Percentiles rank a stretch among this genome's conserved stretches.
Evolutionary conservation across 2,797 vertebrate genomes (phyloP).

Genomic region (Rhinoraja longicauda): DNA sequence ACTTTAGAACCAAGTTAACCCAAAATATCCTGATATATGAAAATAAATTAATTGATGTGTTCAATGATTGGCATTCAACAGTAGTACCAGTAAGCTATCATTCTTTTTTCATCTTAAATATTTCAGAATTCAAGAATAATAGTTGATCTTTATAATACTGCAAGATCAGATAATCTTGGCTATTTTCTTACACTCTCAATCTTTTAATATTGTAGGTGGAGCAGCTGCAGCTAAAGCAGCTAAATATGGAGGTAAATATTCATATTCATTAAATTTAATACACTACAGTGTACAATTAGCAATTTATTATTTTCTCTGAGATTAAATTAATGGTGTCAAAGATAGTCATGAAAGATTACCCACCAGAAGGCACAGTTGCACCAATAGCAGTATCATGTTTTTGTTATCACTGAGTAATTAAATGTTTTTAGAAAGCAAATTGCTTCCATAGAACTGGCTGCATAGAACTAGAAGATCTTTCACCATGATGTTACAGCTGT

Average conservation of each 20-base stretch:
- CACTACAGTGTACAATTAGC: not conserved
- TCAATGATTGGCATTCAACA: not conserved
- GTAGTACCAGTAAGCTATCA: not conserved
- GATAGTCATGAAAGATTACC: not conserved
- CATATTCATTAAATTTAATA: not conserved
- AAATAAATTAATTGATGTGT: not conserved
- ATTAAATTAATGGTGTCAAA: not conserved
- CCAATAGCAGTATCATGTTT: not conserved
- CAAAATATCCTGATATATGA: not conserved
- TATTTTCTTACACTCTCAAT: not conserved
- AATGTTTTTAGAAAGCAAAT: not conserved
- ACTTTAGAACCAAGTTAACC: not conserved
- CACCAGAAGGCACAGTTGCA: not conserved
- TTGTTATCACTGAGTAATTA: not conserved
- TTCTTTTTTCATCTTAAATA: not conserved
- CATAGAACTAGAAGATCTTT: not conserved
- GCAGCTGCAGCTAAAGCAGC: not conserved
- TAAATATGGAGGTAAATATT: slow-evolving; percentile 31
- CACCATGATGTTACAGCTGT: not conserved
- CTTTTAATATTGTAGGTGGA: not conserved
- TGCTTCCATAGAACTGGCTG: not conserved
- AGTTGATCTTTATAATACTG: not conserved
- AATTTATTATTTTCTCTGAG: not conserved
- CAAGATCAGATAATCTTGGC: not conserved
- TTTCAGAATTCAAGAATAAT: not conserved